Evolutionary conservation across 2,113 vertebrate species (phyloP).

Genomic region (Larimichthys crocea): DNA sequence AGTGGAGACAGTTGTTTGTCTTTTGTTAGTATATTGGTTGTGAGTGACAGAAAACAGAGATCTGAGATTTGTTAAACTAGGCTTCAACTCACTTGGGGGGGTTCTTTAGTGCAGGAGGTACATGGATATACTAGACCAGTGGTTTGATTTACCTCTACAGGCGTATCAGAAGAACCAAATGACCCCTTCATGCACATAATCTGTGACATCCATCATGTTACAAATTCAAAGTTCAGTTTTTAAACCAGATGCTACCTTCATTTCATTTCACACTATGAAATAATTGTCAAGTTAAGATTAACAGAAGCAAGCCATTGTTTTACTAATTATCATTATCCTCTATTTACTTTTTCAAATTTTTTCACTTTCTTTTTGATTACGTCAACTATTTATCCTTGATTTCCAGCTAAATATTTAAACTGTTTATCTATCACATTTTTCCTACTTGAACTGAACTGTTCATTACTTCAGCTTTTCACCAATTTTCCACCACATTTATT

Average conservation of each 20-base stretch:
- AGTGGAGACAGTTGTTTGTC: constrained; percentile 70
- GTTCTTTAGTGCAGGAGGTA: constrained; percentile 15
- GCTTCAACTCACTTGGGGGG: constrained; percentile 27
- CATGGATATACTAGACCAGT: not conserved
- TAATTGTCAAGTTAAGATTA: not conserved
- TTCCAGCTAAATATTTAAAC: not conserved
- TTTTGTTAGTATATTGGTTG: constrained; percentile 64
- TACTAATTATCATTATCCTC: too few species aligned
- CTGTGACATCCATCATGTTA: not conserved
- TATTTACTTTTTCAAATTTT: too few species aligned
- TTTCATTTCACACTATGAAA: not conserved
- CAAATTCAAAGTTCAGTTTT: not conserved
- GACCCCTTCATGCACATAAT: not conserved
- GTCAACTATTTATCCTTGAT: not conserved
- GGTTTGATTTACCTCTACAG: not conserved
- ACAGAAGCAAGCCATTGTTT: not conserved
- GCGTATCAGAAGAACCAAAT: not conserved
- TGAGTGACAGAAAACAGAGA: constrained; percentile 70
- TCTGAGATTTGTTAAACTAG: constrained; percentile 51
- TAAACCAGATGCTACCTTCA: not conserved
- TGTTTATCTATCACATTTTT: not conserved
- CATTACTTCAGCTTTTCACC: not conserved
- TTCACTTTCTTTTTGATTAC: not conserved
- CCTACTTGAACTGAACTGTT: not conserved
- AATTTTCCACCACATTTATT: not conserved